A percentile compares a stretch with the other conserved stretches of the same genome.
Conservation (phyloP, 2,888 invertebrate genomes). For the Drosophila demipolita region DNA sequence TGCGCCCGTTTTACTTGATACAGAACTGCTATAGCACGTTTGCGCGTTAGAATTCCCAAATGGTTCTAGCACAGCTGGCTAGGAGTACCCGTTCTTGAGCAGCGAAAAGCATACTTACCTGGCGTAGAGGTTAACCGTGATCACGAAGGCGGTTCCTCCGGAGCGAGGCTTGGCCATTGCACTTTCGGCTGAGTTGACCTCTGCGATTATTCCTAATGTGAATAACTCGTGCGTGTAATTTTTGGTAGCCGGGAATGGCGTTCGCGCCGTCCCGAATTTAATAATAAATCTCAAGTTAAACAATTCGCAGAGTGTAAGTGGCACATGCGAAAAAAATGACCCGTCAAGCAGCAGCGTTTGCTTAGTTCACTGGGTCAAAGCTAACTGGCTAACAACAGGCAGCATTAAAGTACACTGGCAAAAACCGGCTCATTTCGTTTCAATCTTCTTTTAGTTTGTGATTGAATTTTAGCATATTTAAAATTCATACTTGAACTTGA, state of each 20-base stretch:
- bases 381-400: conserved; percentile 6
- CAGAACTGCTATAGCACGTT: too few species aligned
- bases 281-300: conserved; percentile 17
- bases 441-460: conserved; percentile 30
- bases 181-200: conserved; percentile 75
- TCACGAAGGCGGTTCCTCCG: conserved; percentile 77
- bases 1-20: too few species aligned
- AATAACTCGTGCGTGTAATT: conserved; percentile 77
- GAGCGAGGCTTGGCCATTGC: conserved; percentile 75
- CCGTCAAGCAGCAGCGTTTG: not conserved
- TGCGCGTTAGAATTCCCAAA: conserved; percentile 47
- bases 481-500: conserved; percentile 61
- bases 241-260: conserved; percentile 78
- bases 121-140: conserved; percentile 78
- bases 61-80: conserved; percentile 23
- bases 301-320: not conserved
- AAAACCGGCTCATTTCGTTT: conserved; percentile 7
- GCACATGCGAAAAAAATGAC: not conserved
- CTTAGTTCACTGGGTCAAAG: conserved; percentile 57
- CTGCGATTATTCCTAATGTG: conserved; percentile 79
- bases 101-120: conserved; percentile 64
- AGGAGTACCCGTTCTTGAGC: conserved; percentile 20
- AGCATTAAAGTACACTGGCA: not conserved
- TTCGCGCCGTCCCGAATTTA: conserved; percentile 71
- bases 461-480: conserved; percentile 9